A percentile compares a stretch with the other conserved stretches of the same genome.
Conservation (phyloP, 2,113 vertebrate genomes). For the Clinocottus analis region DNA sequence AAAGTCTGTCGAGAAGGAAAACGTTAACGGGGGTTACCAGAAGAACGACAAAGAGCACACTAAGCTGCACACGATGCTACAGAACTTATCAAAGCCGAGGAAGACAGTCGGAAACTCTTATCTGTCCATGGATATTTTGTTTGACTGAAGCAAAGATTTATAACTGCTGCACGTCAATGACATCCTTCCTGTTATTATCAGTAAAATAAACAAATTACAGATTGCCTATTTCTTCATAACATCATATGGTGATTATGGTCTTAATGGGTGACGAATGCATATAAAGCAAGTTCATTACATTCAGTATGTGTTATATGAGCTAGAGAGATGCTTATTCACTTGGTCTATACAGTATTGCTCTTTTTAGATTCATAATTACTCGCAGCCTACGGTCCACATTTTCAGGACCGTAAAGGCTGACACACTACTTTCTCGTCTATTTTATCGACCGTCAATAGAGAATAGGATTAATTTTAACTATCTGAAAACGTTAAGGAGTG, state of each 20-base stretch:
- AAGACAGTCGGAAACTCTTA: too few species aligned
- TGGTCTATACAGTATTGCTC: not conserved
- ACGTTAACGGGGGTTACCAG: too few species aligned
- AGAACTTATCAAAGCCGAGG: too few species aligned
- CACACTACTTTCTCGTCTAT: not conserved
- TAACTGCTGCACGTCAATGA: too few species aligned
- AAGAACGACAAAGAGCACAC: too few species aligned
- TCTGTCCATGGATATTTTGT: too few species aligned
- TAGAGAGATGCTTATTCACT: not conserved
- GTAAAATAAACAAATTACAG: not conserved
- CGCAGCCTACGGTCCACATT: not conserved
- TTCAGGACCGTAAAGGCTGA: constrained; percentile 13
- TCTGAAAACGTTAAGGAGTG: not conserved
- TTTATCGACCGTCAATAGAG: not conserved
- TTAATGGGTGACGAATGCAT: not conserved
- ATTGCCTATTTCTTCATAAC: not conserved
- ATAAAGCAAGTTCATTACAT: not conserved
- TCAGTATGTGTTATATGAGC: not conserved
- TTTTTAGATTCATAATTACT: not conserved
- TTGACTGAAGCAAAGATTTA: too few species aligned
- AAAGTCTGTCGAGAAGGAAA: too few species aligned
- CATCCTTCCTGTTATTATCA: not conserved
- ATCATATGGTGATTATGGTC: not conserved
- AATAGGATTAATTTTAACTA: not conserved
- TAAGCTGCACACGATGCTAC: too few species aligned